Evolutionary conservation across 2,113 vertebrate genomes (phyloP).

Genomic region (Epinephelus cyanopodus): DNA sequence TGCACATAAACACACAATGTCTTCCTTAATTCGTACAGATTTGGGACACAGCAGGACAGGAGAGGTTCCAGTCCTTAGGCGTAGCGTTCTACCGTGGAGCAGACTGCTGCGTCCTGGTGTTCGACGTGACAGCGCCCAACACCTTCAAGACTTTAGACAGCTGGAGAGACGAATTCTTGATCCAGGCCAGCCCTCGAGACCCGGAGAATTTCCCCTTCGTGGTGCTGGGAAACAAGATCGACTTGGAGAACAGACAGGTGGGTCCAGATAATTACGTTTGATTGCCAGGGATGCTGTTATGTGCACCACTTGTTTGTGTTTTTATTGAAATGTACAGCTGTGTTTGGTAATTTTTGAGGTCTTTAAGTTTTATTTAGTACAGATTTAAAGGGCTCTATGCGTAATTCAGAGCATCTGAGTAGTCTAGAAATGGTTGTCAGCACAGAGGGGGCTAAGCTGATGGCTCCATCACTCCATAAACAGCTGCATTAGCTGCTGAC

Average conservation of each 20-base stretch:
- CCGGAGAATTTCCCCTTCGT: conserved; percentile 97
- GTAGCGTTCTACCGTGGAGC: conserved; percentile 97
- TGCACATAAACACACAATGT: background rate
- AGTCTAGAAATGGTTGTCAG: too few relatives aligned
- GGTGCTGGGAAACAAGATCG: conserved; percentile 96
- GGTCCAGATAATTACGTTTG: background rate
- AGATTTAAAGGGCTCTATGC: too few relatives aligned
- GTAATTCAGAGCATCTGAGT: too few relatives aligned
- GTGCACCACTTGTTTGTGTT: background rate
- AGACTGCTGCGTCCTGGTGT: conserved; percentile 96
- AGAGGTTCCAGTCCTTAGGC: conserved; percentile 95
- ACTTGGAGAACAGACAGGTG: conserved; percentile 93
- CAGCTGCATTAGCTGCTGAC: too few relatives aligned
- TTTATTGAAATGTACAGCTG: background rate
- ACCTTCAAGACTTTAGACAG: conserved; percentile 96
- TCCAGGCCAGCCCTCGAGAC: conserved; percentile 95
- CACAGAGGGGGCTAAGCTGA: too few relatives aligned
- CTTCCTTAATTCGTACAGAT: conserved; percentile 81
- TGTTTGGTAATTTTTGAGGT: background rate
- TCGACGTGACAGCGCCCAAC: conserved; percentile 95
- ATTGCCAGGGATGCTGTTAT: background rate
- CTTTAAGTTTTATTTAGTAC: background rate
- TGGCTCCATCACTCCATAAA: too few relatives aligned
- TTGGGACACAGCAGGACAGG: conserved; percentile 97
- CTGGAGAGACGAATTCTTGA: conserved; percentile 96